A percentile compares a stretch with the other conserved stretches of the same genome.
These are phyloP conservation scores for human DNA, from an alignment of 2,113 vertebrate species.

Conservation along the genomic window DNA sequence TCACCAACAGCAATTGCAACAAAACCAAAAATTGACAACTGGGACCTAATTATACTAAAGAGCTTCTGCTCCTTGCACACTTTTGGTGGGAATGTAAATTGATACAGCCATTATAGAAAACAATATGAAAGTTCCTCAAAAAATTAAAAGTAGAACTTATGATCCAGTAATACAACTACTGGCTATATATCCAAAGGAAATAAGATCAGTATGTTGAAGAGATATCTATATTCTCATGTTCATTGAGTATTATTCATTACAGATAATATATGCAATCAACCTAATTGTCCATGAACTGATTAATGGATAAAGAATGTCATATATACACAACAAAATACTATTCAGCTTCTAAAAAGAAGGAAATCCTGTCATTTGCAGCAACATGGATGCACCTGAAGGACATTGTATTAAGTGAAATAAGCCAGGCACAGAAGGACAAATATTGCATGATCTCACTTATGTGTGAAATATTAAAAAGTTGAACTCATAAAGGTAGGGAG, in stretches of 20 bases:
- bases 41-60: background rate
- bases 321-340: background rate
- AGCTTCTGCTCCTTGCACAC: background rate
- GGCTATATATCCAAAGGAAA: background rate
- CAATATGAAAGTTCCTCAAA: background rate
- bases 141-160: background rate
- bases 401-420: background rate
- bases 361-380: background rate
- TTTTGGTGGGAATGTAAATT: background rate
- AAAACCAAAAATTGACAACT: background rate
- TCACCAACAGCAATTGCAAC: background rate
- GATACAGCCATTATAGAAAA: background rate
- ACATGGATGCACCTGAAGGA: background rate
- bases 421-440: background rate
- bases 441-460: background rate
- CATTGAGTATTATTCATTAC: background rate
- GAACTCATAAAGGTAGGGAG: background rate
- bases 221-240: background rate
- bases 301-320: background rate
- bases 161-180: background rate
- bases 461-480: background rate
- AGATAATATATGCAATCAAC: background rate
- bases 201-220: background rate
- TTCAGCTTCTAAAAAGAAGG: background rate
- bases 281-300: background rate